These are phyloP conservation scores for Anseranas semipalmata DNA, from an alignment of 2,113 vertebrate species.

Conservation along the genomic window DNA sequence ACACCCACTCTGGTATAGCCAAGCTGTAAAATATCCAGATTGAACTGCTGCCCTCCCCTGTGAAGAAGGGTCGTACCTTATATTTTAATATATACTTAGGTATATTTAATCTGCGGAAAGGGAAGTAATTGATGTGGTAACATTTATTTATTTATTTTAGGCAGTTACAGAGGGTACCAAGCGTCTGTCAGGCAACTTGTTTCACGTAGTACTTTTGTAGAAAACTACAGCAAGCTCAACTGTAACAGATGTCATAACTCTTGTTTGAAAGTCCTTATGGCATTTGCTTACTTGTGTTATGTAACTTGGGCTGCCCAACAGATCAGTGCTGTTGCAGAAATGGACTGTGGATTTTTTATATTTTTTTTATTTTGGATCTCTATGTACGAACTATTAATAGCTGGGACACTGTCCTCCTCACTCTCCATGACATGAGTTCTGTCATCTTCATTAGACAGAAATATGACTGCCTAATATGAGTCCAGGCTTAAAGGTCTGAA, in stretches of 20 bases:
- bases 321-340: background rate
- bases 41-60: background rate
- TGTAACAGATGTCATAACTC: background rate
- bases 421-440: background rate
- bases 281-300: background rate
- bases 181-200: background rate
- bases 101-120: background rate
- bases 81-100: background rate
- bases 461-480: background rate
- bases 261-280: background rate
- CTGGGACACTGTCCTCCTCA: background rate
- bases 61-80: background rate
- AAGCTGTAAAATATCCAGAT: background rate
- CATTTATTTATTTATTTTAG: background rate
- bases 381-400: background rate
- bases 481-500: background rate
- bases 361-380: background rate
- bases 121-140: background rate
- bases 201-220: background rate
- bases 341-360: background rate
- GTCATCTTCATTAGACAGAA: background rate
- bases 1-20: accelerated
- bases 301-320: background rate
- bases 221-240: background rate
- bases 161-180: background rate